Evolutionary conservation across 2,797 vertebrate genomes (phyloP).

Genomic region (Helarctos malayanus): DNA sequence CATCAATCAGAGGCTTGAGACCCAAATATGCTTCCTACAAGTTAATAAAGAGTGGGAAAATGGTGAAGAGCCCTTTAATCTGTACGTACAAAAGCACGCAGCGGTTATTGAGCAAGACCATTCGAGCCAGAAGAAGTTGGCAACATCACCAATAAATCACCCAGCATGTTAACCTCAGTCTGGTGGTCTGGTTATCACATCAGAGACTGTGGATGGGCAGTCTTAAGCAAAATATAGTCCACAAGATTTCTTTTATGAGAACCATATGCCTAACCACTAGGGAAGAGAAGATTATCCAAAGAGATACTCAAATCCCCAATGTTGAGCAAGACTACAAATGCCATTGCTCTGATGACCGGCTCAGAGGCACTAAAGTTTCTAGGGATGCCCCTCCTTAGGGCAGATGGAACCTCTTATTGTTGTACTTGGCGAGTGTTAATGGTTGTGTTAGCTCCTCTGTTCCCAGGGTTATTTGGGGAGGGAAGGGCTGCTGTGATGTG

Average conservation of each 20-base stretch:
- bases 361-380: neutral
- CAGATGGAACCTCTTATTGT: neutral
- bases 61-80: neutral
- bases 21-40: neutral
- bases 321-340: constrained; percentile 74
- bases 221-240: neutral
- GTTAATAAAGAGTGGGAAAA: neutral
- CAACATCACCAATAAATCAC: neutral
- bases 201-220: constrained; percentile 39
- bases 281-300: constrained; percentile 47
- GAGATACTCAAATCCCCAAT: neutral
- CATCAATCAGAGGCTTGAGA: neutral
- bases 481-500: neutral
- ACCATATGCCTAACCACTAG: constrained; percentile 21
- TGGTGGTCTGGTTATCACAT: constrained; percentile 31
- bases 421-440: constrained; percentile 55
- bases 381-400: neutral
- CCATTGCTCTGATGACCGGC: neutral
- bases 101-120: neutral
- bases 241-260: constrained; percentile 49
- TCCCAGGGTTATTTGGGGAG: constrained; percentile 13
- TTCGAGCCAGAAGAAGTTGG: neutral
- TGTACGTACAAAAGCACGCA: neutral
- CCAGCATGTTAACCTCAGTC: constrained; percentile 56
- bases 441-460: neutral